phyloP scores from a whole-genome alignment of 1,140 invertebrate genomes.

The Atopsyche davidsoni region DNA sequence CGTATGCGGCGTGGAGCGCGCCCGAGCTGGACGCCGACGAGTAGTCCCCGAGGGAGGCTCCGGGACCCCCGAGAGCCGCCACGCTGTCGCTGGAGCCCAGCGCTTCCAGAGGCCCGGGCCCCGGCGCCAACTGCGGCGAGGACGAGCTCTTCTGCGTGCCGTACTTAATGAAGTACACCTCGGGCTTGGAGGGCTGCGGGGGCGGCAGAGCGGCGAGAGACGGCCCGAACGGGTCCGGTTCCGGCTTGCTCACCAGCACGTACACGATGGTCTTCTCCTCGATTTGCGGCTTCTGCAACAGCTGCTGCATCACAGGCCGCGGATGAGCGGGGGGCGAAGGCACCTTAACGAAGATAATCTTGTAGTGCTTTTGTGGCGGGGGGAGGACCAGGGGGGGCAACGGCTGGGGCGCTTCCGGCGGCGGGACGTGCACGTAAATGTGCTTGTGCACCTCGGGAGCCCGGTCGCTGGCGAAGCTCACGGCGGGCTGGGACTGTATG shows the following conservation, averaged over 20 bases:
- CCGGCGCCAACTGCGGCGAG: too few species aligned
- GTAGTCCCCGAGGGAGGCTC: not conserved
- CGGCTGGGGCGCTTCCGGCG: slow-evolving; percentile 36
- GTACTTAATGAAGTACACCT: slow-evolving; percentile 69
- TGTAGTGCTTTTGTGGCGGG: slow-evolving; percentile 60
- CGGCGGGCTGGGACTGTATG: not conserved
- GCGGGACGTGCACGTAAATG: slow-evolving; percentile 41
- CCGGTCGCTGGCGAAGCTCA: slow-evolving; percentile 24
- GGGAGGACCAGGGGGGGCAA: slow-evolving; percentile 36
- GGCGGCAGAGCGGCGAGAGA: slow-evolving; percentile 60
- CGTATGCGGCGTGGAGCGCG: not conserved
- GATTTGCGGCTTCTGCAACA: slow-evolving; percentile 52
- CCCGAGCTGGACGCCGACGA: not conserved
- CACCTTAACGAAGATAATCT: slow-evolving; percentile 72
- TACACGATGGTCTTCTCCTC: slow-evolving; percentile 73
- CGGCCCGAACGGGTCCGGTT: slow-evolving; percentile 45
- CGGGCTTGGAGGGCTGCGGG: slow-evolving; percentile 66
- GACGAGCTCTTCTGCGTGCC: slow-evolving; percentile 56
- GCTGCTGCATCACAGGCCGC: slow-evolving; percentile 17
- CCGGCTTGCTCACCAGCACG: slow-evolving; percentile 65
- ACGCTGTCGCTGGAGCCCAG: too few species aligned
- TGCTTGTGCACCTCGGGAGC: slow-evolving; percentile 41
- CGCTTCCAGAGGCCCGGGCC: too few species aligned
- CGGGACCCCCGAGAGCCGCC: too few species aligned
- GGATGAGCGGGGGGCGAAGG: slow-evolving; percentile 48